These are phyloP conservation scores for Chorisops tibialis DNA, from an alignment of 2,888 invertebrate genomes.

Conservation along the genomic window DNA sequence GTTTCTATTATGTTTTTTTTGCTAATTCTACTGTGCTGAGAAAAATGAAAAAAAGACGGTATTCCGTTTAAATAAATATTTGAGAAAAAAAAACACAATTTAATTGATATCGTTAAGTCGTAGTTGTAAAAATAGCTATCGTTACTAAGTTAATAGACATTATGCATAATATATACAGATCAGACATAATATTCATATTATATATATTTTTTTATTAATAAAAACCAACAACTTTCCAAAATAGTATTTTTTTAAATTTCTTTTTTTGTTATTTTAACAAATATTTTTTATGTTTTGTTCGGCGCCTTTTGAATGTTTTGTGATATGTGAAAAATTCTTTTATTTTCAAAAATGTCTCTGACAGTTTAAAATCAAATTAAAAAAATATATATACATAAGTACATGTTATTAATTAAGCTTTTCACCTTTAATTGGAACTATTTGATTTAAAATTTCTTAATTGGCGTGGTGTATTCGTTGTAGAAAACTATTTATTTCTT, in stretches of 20 bases:
- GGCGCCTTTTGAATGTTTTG: not conserved
- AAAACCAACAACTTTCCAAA: too few species aligned
- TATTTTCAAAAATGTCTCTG: too few species aligned
- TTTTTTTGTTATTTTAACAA: not conserved
- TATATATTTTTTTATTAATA: constrained; percentile 4
- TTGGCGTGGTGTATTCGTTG: too few species aligned
- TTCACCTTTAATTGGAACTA: too few species aligned
- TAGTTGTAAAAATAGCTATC: constrained; percentile 8
- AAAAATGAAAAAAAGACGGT: constrained; percentile 11
- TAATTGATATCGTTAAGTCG: not conserved
- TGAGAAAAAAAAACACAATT: too few species aligned
- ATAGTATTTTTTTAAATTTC: not conserved
- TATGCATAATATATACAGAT: not conserved
- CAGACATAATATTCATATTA: constrained; percentile 4
- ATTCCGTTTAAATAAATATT: constrained; percentile 6
- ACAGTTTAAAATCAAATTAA: too few species aligned
- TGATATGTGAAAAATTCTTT: not conserved
- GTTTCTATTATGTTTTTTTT: constrained; percentile 9
- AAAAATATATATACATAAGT: too few species aligned
- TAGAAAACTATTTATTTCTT: too few species aligned
- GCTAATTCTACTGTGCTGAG: constrained; percentile 17
- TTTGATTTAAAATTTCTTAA: too few species aligned
- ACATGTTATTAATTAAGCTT: too few species aligned
- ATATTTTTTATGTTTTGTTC: not conserved
- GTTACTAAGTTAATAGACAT: constrained; percentile 11